Conservation (phyloP, 37 sponge, comb jelly and placozoan species). For the Hormiphora californensis region DNA sequence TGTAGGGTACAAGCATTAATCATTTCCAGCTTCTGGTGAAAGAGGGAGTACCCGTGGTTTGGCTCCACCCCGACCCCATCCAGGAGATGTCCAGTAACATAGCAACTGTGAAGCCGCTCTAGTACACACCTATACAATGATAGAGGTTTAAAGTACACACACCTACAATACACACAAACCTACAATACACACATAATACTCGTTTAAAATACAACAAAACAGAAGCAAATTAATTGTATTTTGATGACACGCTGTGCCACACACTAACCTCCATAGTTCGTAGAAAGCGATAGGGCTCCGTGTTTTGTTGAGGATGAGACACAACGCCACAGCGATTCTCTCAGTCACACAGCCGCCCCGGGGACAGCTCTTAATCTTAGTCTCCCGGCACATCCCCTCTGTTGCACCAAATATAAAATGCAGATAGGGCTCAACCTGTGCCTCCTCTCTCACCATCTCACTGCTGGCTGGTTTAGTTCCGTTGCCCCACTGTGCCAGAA, state of each 20-base stretch:
- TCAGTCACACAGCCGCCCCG: neutral
- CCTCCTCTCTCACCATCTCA: neutral
- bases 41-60: neutral
- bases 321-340: neutral
- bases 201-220: too few relatives aligned
- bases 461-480: neutral
- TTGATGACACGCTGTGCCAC: neutral
- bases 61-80: neutral
- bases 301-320: neutral
- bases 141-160: neutral
- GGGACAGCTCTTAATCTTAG: neutral
- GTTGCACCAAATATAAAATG: constrained; percentile 2
- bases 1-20: constrained; percentile 41
- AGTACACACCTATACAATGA: neutral
- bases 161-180: neutral
- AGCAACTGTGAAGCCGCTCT: neutral
- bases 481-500: neutral
- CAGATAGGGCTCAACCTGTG: neutral
- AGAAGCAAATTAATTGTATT: too few relatives aligned
- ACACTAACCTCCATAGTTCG: constrained; percentile 51
- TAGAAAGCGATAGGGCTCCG: neutral
- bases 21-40: constrained; percentile 42
- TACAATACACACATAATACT: neutral
- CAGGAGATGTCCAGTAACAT: neutral
- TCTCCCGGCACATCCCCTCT: neutral